A percentile compares a stretch with the other conserved stretches of the same genome.
Conservation (phyloP, 2,888 invertebrate species). For the Tenodera sinensis region DNA sequence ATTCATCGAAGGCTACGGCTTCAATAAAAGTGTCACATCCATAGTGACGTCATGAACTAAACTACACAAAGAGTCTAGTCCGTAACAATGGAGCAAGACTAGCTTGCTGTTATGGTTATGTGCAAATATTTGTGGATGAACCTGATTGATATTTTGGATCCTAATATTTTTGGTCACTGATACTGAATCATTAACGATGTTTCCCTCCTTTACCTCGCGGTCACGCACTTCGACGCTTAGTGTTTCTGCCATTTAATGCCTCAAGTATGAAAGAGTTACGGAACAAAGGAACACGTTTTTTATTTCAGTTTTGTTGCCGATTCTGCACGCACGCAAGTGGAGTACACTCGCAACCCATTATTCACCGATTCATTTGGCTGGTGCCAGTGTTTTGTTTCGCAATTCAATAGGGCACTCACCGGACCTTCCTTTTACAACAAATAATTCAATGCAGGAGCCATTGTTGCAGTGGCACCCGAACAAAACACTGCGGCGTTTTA, state of each 20-base stretch:
- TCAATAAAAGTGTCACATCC: too few relatives aligned
- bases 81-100: too few relatives aligned
- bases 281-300: background rate
- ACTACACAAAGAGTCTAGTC: too few relatives aligned
- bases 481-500: background rate
- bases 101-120: too few relatives aligned
- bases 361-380: background rate
- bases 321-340: background rate
- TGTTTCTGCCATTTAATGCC: background rate
- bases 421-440: background rate
- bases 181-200: too few relatives aligned
- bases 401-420: background rate
- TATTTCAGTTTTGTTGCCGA: background rate
- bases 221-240: background rate
- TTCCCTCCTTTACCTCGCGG: too few relatives aligned
- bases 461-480: background rate
- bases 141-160: too few relatives aligned
- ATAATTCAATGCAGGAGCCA: background rate
- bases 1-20: too few relatives aligned
- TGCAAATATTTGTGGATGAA: too few relatives aligned
- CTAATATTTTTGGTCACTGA: too few relatives aligned
- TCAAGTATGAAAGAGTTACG: background rate
- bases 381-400: background rate
- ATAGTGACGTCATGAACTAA: too few relatives aligned
- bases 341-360: background rate